These are phyloP conservation scores for Dynastes hyllus DNA, from an alignment of 2,888 invertebrate species.

Conservation along the genomic window DNA sequence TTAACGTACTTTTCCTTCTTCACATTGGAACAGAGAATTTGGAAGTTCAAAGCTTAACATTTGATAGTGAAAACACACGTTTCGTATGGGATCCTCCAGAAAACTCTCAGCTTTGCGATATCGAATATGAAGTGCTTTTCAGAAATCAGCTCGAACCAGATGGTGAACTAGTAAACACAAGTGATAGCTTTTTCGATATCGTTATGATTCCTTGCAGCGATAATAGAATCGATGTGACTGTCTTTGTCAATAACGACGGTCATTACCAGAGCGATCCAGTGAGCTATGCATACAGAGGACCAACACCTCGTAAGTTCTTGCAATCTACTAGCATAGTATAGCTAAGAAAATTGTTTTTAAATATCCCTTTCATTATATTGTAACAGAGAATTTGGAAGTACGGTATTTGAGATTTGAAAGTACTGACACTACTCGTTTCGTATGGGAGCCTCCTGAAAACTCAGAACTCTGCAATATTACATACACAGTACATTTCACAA, in stretches of 20 bases:
- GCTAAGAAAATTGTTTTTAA: too few species aligned
- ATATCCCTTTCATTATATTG: too few species aligned
- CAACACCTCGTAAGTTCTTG: too few species aligned
- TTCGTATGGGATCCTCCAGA: neutral
- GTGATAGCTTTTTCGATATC: neutral
- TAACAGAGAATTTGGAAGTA: neutral
- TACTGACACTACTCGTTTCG: neutral
- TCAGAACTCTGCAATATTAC: neutral
- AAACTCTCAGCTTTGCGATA: neutral
- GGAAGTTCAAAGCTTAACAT: neutral
- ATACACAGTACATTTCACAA: neutral
- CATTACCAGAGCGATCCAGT: too few species aligned
- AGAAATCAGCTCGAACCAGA: neutral
- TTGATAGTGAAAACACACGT: neutral
- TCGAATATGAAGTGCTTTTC: neutral
- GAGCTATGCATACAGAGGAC: too few species aligned
- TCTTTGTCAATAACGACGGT: too few species aligned
- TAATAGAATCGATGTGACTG: neutral
- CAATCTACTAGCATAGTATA: too few species aligned
- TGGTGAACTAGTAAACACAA: neutral
- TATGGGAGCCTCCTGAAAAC: neutral
- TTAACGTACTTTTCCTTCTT: neutral
- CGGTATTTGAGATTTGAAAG: neutral
- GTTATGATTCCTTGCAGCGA: neutral
- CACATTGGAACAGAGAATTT: neutral